Evolutionary conservation across 1,140 invertebrate species (phyloP), one percentile per base, ranked within the genome.

Genomic region (Paramacrobiotus metropolitanus): DNA sequence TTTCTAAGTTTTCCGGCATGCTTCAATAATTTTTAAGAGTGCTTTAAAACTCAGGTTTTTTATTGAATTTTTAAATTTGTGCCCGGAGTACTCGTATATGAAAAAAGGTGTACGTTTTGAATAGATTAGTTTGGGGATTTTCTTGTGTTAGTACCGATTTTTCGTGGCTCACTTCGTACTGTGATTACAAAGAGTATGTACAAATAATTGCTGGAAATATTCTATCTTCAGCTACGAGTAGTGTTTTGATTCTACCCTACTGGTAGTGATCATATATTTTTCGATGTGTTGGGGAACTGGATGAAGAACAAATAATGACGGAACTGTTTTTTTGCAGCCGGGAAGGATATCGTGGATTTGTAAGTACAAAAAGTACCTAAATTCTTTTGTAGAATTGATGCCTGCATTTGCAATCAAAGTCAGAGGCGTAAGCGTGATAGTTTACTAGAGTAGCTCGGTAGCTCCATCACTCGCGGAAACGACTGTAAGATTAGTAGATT

Each of bases 281-380:
- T 60, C 9, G 20, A 28, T 61, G 28, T 29, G 61, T 21, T 64
- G 30, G 28, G 24, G 2, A 1, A 24, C 48, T 62, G n/a, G 15
- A 24, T 62, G n/a, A 4, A 2, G n/a, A 2, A 62, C 21, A 48
- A 31, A 29, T 31, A 2, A 59, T 31, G 63, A 62, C 31, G 34
- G 9, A 9, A 9, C 63, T n/a, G 64, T 44, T 63, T 65, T 63
- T 59, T 67, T 68, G 55, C 79, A 84, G 81, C 71, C 80, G 76
- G 76, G 87, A 92, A 77, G 79, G 85, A 55, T 74, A 77, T 70
- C 66, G 70, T 31, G 88, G 87, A 60, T 92, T 88, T 80, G 48
- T 55, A 55, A 55, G 48, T 40, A 40, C 34, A 40, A 15, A 40
- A 15, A 40, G 34, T 40, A 40, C 34, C 9, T 40, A 15, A 9